Evolutionary conservation across 2,888 invertebrate genomes (phyloP).

Genomic region (Schrankia costaestrigalis): DNA sequence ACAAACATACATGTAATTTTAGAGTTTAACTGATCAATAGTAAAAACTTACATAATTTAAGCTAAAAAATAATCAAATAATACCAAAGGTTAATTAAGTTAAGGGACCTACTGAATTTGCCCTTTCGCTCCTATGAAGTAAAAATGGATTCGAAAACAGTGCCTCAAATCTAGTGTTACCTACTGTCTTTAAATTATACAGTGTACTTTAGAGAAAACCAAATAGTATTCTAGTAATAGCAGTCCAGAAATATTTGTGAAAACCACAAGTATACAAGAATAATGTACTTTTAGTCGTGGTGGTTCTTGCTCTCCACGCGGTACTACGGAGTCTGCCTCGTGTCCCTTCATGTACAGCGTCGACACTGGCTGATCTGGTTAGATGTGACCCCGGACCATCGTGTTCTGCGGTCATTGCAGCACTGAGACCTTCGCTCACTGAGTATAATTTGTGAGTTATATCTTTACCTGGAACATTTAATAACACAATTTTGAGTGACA

Average conservation of each 20-base stretch:
- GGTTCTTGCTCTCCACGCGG: constrained; percentile 78
- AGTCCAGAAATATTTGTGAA: too few species aligned
- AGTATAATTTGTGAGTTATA: constrained; percentile 91
- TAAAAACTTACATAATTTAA: too few species aligned
- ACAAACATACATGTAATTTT: constrained; percentile 13
- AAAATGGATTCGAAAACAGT: too few species aligned
- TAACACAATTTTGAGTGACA: neutral
- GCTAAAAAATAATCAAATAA: neutral
- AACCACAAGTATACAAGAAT: neutral
- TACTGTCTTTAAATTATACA: too few species aligned
- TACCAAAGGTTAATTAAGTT: neutral
- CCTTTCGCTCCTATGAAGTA: too few species aligned
- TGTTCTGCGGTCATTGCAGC: constrained; percentile 70
- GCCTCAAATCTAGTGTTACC: too few species aligned
- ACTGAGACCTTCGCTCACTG: constrained; percentile 87
- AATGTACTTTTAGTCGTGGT: constrained; percentile 51
- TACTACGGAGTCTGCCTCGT: constrained; percentile 86
- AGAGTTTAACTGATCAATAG: too few species aligned
- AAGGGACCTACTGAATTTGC: too few species aligned
- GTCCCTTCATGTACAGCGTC: constrained; percentile 89
- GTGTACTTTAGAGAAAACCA: too few species aligned
- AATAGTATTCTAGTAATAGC: too few species aligned
- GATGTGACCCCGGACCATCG: constrained; percentile 64
- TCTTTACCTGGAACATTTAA: constrained; percentile 83
- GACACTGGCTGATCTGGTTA: constrained; percentile 86